Conservation (phyloP, 2,888 invertebrate species). For the Acanthopleura granulata region DNA sequence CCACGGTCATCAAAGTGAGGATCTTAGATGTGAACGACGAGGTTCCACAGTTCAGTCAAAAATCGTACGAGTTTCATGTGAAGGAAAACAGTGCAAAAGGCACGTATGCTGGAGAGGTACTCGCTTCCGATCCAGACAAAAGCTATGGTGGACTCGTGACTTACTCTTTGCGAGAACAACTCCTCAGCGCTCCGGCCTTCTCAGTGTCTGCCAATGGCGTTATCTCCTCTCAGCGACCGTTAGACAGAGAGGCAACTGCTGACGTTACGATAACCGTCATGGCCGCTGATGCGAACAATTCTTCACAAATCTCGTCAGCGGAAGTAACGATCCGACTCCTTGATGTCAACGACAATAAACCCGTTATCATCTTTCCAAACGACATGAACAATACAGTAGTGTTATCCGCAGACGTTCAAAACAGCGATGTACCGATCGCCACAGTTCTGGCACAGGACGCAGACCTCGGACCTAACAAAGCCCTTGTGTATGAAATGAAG, state of each 20-base stretch:
- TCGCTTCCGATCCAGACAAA: slow-evolving; percentile 72
- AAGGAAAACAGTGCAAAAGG: slow-evolving; percentile 81
- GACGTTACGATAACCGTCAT: neutral
- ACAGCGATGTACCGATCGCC: neutral
- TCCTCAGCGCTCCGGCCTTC: neutral
- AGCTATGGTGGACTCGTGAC: slow-evolving; percentile 77
- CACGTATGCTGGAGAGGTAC: slow-evolving; percentile 78
- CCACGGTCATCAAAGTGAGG: slow-evolving; percentile 78
- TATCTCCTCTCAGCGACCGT: neutral
- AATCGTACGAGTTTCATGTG: slow-evolving; percentile 80
- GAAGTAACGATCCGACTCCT: neutral
- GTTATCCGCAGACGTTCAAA: neutral
- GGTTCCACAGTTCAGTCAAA: slow-evolving; percentile 81
- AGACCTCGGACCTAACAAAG: neutral
- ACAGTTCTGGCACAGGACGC: neutral
- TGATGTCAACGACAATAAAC: slow-evolving; percentile 6
- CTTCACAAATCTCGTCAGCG: neutral
- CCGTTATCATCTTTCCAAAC: neutral
- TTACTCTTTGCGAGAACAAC: slow-evolving; percentile 80
- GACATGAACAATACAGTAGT: slow-evolving; percentile 1
- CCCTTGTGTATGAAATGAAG: neutral
- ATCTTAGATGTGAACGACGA: slow-evolving; percentile 91
- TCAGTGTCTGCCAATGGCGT: neutral
- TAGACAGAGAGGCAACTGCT: neutral
- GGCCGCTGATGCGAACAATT: neutral